These are phyloP conservation scores for Zenarchopterus dispar DNA, from an alignment of 2,797 vertebrate genomes.

Conservation along the genomic window DNA sequence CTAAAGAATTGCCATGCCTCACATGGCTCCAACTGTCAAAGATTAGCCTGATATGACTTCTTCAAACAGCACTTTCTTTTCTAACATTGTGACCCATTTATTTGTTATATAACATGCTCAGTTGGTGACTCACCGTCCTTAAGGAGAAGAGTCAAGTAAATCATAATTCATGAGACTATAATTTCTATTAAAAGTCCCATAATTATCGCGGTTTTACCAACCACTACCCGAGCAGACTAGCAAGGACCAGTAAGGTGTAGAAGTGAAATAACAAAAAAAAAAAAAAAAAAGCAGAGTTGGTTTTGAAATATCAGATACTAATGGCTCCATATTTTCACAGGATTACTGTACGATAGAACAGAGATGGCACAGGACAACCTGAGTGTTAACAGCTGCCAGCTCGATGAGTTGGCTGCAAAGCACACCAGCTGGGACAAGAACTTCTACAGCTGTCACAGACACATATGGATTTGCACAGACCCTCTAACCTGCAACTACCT, in stretches of 20 bases:
- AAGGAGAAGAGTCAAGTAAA: conserved; percentile 41
- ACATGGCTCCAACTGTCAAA: background rate
- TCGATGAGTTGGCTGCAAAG: conserved; percentile 61
- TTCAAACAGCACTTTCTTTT: conserved; percentile 43
- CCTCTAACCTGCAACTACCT: conserved; percentile 35
- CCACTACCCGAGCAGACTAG: conserved; percentile 11
- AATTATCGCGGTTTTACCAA: conserved; percentile 12
- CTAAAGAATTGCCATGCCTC: background rate
- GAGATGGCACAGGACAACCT: conserved; percentile 45
- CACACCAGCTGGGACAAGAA: conserved; percentile 68
- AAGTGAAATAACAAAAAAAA: no score
- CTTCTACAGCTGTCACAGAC: conserved; percentile 57
- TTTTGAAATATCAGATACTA: conserved; percentile 26
- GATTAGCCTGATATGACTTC: conserved; percentile 10
- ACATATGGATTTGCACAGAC: conserved; percentile 24
- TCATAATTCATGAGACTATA: conserved; percentile 44
- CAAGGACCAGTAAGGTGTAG: no score
- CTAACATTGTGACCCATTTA: conserved; percentile 45
- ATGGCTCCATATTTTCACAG: conserved; percentile 14
- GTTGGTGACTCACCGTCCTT: conserved; percentile 49
- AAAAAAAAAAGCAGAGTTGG: conserved; percentile 31
- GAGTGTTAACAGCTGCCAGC: conserved; percentile 65
- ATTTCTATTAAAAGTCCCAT: conserved; percentile 33
- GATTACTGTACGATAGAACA: conserved; percentile 45
- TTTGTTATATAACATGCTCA: conserved; percentile 51